phyloP scores from a whole-genome alignment of 2,797 vertebrate genomes.

The Lagorchestes hirsutus region DNA sequence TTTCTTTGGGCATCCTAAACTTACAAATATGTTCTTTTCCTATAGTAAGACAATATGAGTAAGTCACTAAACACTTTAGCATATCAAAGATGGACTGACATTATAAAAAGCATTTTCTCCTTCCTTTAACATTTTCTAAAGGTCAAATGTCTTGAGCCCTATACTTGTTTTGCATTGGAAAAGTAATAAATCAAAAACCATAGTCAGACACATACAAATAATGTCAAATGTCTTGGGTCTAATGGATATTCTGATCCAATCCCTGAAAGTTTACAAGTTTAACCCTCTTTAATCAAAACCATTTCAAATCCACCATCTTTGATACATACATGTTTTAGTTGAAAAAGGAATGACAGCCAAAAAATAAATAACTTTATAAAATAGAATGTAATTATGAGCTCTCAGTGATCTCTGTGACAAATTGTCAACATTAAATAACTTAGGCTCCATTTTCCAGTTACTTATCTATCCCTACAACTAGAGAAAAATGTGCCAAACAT shows the following conservation, averaged over 20 bases:
- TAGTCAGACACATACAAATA: constrained; percentile 62
- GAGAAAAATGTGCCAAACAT: neutral
- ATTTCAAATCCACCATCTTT: constrained; percentile 49
- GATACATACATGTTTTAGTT: constrained; percentile 32
- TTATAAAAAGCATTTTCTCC: constrained; percentile 57
- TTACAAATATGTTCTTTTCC: constrained; percentile 58
- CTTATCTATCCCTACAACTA: neutral
- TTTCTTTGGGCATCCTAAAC: neutral
- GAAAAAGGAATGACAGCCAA: constrained; percentile 44
- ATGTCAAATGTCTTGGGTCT: constrained; percentile 51
- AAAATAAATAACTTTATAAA: constrained; percentile 57
- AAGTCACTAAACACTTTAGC: constrained; percentile 61
- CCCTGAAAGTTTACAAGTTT: constrained; percentile 55
- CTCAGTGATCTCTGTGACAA: constrained; percentile 42
- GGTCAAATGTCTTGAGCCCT: constrained; percentile 69
- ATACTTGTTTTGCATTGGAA: constrained; percentile 68
- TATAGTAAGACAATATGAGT: constrained; percentile 48
- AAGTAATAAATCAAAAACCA: constrained; percentile 63
- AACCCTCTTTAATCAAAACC: constrained; percentile 1
- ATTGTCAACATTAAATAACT: constrained; percentile 50
- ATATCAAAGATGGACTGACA: constrained; percentile 48
- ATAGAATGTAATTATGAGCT: neutral
- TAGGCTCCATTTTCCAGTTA: constrained; percentile 4
- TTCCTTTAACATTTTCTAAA: constrained; percentile 75
- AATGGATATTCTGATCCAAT: constrained; percentile 42